Evolutionary conservation across 2,888 invertebrate genomes (phyloP).

Genomic region (Coremacera marginata): DNA sequence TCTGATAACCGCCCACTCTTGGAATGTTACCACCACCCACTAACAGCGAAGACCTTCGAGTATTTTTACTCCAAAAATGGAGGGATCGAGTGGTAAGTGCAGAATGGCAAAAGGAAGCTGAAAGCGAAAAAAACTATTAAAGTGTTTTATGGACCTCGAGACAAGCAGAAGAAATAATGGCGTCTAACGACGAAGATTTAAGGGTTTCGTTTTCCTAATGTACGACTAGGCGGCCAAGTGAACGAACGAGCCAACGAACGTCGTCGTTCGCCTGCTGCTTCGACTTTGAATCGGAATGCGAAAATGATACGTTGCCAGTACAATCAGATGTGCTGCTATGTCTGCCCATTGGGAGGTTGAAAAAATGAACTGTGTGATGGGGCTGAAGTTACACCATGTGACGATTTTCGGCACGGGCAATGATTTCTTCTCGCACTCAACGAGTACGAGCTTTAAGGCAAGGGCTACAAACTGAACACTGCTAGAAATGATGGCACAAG

Average conservation of each 20-base stretch:
- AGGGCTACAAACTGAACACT: not conserved
- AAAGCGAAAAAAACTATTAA: slow-evolving; percentile 65
- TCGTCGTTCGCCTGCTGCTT: not conserved
- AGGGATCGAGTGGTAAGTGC: not conserved
- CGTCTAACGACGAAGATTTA: slow-evolving; percentile 62
- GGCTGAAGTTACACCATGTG: not conserved
- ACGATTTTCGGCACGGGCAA: slow-evolving; percentile 33
- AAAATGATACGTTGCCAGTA: slow-evolving; percentile 23
- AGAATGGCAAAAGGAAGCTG: slow-evolving; percentile 30
- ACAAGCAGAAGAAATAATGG: slow-evolving; percentile 68
- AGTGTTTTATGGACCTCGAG: slow-evolving; percentile 69
- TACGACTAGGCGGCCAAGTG: slow-evolving; percentile 1
- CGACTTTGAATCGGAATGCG: slow-evolving; percentile 15
- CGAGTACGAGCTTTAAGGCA: not conserved
- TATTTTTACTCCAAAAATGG: not conserved
- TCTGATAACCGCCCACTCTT: slow-evolving; percentile 44
- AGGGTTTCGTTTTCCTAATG: slow-evolving; percentile 43
- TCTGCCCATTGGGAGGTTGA: not conserved
- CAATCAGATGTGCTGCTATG: not conserved
- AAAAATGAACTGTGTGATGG: not conserved
- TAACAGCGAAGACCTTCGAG: slow-evolving; percentile 40
- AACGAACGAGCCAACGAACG: not conserved
- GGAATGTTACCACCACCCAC: slow-evolving; percentile 34
- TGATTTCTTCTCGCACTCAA: slow-evolving; percentile 20
- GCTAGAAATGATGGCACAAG: slow-evolving; percentile 40